phyloP scores from a whole-genome alignment of 2,888 invertebrate genomes.

The Alviniconcha strummeri region DNA sequence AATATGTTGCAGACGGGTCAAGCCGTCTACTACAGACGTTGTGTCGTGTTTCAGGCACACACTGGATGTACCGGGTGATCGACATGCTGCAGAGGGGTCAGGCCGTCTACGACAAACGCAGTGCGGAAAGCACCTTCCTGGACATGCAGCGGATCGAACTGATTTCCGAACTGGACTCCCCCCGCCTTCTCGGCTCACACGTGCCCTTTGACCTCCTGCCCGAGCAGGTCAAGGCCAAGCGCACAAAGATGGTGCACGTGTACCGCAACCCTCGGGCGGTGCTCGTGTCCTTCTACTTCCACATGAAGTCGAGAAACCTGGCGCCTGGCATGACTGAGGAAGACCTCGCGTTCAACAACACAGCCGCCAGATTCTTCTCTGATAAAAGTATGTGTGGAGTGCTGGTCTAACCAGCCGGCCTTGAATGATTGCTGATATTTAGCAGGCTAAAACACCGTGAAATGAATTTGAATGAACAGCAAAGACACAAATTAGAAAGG shows the following conservation, averaged over 20 bases:
- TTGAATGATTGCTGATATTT: not conserved
- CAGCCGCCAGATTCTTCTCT: not conserved
- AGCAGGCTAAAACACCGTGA: too few species aligned
- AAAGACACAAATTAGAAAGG: too few species aligned
- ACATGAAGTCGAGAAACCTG: not conserved
- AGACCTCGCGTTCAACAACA: not conserved
- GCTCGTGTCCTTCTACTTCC: conserved; percentile 19
- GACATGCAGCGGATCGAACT: conserved; percentile 12
- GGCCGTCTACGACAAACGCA: not conserved
- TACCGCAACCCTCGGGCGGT: conserved; percentile 30
- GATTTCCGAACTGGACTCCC: conserved; percentile 20
- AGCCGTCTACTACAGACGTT: not conserved
- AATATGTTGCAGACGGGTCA: conserved; percentile 4
- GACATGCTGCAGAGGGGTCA: conserved; percentile 23
- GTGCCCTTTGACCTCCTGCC: conserved; percentile 23
- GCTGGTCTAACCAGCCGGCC: too few species aligned
- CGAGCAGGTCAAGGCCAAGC: conserved; percentile 19
- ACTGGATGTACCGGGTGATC: conserved; percentile 27
- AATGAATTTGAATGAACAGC: too few species aligned
- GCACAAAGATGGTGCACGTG: conserved; percentile 32
- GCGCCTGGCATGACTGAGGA: not conserved
- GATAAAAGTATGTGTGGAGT: not conserved
- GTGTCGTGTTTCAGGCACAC: conserved; percentile 17
- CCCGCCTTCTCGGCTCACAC: conserved; percentile 23
- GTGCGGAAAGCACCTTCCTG: conserved; percentile 2